Percentiles rank a stretch among this genome's conserved stretches.
These are phyloP conservation scores for Drosophila demipolita DNA, from an alignment of 2,888 invertebrate species.

Conservation along the genomic window DNA sequence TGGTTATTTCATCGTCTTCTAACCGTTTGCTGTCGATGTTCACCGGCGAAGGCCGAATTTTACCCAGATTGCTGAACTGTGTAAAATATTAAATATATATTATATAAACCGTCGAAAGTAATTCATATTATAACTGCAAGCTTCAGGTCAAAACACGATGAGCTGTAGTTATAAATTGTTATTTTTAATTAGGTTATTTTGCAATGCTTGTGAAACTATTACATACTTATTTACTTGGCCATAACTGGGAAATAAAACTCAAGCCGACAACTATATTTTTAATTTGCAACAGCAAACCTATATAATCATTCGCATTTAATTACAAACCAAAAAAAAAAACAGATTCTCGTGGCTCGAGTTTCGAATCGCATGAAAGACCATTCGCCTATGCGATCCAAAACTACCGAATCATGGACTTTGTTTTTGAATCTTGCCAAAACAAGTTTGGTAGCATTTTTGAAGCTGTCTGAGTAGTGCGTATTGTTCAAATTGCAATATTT, in stretches of 20 bases:
- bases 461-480: background rate
- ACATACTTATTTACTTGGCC: background rate
- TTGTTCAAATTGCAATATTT: conserved; percentile 6
- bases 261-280: background rate
- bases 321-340: background rate
- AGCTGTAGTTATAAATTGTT: conserved; percentile 1
- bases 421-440: conserved; percentile 9
- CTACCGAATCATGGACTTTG: background rate
- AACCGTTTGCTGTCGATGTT: conserved; percentile 33
- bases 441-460: conserved; percentile 15
- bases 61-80: conserved; percentile 23
- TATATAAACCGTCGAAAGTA: conserved; percentile 25
- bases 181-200: conserved; percentile 4
- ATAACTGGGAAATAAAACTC: background rate
- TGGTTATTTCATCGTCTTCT: conserved; percentile 37
- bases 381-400: background rate
- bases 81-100: conserved; percentile 4
- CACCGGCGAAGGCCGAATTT: conserved; percentile 27
- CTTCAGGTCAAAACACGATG: conserved; percentile 16
- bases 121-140: conserved; percentile 23
- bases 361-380: background rate
- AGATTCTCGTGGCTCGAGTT: background rate
- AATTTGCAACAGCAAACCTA: background rate
- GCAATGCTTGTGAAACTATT: conserved; percentile 2
- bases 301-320: background rate